Evolutionary conservation across 2,113 vertebrate species (phyloP).

Genomic region (Paraplagusia blochii): DNA sequence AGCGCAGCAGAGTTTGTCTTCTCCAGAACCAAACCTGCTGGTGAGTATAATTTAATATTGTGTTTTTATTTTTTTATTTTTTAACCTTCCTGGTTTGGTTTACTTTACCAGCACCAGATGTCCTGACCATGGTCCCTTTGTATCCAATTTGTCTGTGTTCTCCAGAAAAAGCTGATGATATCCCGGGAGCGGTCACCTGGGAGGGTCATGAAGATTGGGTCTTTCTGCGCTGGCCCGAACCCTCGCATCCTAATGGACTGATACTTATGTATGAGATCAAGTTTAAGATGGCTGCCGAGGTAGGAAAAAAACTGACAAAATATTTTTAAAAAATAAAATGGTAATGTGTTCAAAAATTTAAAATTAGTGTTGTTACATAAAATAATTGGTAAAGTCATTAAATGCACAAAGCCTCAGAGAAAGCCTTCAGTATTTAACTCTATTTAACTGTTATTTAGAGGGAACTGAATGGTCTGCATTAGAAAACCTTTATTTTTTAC

Average conservation of each 20-base stretch:
- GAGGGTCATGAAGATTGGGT: constrained; percentile 84
- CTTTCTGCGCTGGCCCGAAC: constrained; percentile 88
- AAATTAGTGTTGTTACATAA: no score
- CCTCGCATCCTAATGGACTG: constrained; percentile 87
- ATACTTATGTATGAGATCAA: constrained; percentile 97
- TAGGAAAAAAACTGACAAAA: constrained; percentile 50
- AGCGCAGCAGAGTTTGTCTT: constrained; percentile 94
- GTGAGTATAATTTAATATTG: constrained; percentile 62
- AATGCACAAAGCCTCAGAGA: no score
- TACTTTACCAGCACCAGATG: no score
- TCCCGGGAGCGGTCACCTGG: constrained; percentile 84
- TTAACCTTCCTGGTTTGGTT: neutral
- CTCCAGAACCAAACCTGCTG: constrained; percentile 93
- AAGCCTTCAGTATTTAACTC: no score
- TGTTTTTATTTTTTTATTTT: neutral
- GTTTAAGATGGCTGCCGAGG: constrained; percentile 86
- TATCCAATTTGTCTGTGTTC: constrained; percentile 14
- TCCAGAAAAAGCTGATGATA: constrained; percentile 92
- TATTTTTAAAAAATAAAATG: neutral
- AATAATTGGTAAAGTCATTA: no score
- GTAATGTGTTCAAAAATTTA: no score
- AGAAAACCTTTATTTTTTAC: no score
- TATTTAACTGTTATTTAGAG: no score
- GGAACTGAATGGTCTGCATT: no score
- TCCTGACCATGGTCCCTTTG: neutral